Conservation (phyloP, 2,113 vertebrate species). For the Tursiops truncatus region DNA sequence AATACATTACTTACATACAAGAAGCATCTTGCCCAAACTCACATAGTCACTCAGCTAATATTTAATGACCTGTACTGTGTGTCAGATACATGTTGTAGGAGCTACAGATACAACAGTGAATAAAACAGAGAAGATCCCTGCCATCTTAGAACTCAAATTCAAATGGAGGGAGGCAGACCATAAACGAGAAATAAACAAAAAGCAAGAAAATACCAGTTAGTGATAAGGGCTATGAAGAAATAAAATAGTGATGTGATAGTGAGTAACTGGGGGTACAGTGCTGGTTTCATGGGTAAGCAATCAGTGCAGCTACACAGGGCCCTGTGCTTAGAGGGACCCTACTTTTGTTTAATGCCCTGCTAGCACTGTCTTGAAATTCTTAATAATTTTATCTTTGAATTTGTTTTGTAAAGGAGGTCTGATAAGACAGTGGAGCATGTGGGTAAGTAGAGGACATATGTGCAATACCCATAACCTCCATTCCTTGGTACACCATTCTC, state of each 20-base stretch:
- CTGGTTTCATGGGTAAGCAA: neutral
- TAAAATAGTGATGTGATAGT: neutral
- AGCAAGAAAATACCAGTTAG: neutral
- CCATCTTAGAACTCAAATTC: neutral
- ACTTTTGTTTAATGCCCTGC: neutral
- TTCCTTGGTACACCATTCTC: neutral
- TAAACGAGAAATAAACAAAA: neutral
- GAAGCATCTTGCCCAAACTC: no score
- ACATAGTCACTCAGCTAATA: neutral
- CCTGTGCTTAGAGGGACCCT: neutral
- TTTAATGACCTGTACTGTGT: neutral
- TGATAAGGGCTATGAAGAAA: neutral
- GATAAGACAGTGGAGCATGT: neutral
- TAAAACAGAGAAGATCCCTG: neutral
- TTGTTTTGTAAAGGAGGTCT: neutral
- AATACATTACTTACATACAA: no score
- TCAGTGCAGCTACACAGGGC: neutral
- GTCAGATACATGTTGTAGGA: neutral
- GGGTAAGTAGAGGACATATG: neutral
- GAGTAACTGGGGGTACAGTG: neutral
- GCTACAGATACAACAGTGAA: neutral
- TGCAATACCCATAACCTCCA: neutral
- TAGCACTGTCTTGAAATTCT: neutral
- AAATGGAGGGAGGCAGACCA: neutral
- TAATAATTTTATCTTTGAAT: neutral